phyloP scores from a whole-genome alignment of 2,797 vertebrate genomes.

The Eulemur coronatus region DNA sequence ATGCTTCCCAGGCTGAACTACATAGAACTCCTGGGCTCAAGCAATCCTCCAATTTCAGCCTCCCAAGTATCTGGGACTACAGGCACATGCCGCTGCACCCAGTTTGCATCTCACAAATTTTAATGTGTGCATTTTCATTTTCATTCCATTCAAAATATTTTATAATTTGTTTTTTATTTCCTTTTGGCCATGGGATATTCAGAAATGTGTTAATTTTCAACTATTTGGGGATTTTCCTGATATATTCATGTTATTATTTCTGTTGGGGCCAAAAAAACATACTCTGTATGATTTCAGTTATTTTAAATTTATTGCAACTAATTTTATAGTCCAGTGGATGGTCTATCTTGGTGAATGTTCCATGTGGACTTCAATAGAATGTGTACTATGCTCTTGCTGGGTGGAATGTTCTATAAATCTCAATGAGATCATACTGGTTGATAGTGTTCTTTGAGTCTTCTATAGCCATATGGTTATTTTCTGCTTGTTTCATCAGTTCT shows the following conservation, averaged over 20 bases:
- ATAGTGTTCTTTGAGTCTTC: background rate
- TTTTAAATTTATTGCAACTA: background rate
- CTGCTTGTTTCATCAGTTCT: background rate
- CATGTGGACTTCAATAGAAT: background rate
- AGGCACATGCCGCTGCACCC: background rate
- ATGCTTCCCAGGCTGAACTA: background rate
- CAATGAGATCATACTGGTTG: background rate
- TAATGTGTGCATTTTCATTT: background rate
- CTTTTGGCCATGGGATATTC: background rate
- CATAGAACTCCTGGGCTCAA: background rate
- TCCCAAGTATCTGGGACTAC: background rate
- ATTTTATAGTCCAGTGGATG: background rate
- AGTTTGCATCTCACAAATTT: background rate
- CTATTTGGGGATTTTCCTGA: background rate
- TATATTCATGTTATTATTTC: background rate
- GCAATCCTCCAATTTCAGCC: background rate
- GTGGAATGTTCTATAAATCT: background rate
- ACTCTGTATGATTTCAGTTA: background rate
- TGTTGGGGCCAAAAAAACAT: background rate
- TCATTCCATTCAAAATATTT: constrained; percentile 10
- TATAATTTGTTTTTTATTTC: background rate
- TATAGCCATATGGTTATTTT: background rate
- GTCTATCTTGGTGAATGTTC: background rate
- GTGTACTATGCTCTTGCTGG: background rate
- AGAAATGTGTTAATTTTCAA: constrained; percentile 16